Evolutionary conservation across 1,140 invertebrate genomes (phyloP).

Genomic region (Cyclina sinensis): DNA sequence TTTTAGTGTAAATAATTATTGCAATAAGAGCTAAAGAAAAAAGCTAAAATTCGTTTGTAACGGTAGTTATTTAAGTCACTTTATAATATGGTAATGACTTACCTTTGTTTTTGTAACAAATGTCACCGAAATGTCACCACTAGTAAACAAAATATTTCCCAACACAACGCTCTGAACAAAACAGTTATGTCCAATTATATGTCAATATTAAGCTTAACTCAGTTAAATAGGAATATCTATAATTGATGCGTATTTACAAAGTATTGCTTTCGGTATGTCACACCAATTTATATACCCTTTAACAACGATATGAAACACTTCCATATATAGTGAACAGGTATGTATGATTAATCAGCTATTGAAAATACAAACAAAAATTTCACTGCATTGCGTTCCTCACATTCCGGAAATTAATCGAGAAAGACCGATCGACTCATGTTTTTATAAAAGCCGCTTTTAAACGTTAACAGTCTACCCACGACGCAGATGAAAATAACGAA

Average conservation of each 20-base stretch:
- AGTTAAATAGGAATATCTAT: not conserved
- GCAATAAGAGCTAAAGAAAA: too few relatives aligned
- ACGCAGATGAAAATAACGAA: not conserved
- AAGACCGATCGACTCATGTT: conserved; percentile 3
- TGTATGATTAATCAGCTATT: conserved; percentile 19
- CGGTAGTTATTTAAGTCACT: too few relatives aligned
- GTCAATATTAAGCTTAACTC: not conserved
- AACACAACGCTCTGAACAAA: not conserved
- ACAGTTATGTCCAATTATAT: not conserved
- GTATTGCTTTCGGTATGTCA: not conserved
- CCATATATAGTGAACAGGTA: conserved; percentile 17
- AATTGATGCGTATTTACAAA: not conserved
- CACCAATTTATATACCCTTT: not conserved
- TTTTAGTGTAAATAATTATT: too few relatives aligned
- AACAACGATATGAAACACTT: not conserved
- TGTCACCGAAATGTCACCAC: too few relatives aligned
- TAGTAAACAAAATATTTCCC: too few relatives aligned
- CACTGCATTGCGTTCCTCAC: not conserved
- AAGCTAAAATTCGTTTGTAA: too few relatives aligned
- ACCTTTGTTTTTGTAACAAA: too few relatives aligned
- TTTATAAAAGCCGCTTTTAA: not conserved
- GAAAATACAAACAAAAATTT: conserved; percentile 9
- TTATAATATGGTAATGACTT: too few relatives aligned
- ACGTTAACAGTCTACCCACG: not conserved
- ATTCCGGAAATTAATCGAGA: conserved; percentile 31